Evolutionary conservation across 2,113 vertebrate species (phyloP), one percentile per base, ranked within the genome.

Genomic region (Pelecanoides urinatrix): DNA sequence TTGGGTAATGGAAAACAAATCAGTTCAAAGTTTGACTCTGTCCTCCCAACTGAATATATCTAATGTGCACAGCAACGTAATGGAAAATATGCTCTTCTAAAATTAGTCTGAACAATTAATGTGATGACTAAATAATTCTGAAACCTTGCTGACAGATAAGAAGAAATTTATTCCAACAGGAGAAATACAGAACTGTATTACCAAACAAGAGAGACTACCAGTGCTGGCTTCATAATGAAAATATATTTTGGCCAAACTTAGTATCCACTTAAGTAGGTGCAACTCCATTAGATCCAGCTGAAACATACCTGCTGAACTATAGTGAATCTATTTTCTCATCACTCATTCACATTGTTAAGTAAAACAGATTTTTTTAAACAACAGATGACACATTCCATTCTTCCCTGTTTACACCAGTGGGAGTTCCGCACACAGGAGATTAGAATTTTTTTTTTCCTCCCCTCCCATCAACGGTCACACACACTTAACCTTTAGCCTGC

Each of bases 31-130:
- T 56, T 55, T 77, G 63, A 80, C 47, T 86, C 55, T 30, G 10
- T 90, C 78, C 38, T 86, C 44, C 27, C 29, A 74, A 7, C 0
- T 67, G 75, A 80, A 45, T 30, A 2, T 22, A 77, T 77, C 67
- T 7, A 22, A 81, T 3, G 38, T 9, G 30, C 79, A 61, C n/a
- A 74, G 75, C 55, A 74, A 45, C 25, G 13, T 12, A 47, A 94
- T 61, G 86, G 95, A 94, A 94, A 96, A 78, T 26, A 78, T 11
- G 40, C 22, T 61, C 70, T 81, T 61, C 91, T 68, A 86, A 91
- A 91, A 84, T 90, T 56, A 94, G 79, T n/a, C 61, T 86, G 86
- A 94, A 74, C 65, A 81, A 96, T 94, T 91, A 94, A 65, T 34
- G 55, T 10, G 50, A 93, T 93, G 77, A 91, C 78, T 88, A 86